Evolutionary conservation across 2,888 invertebrate species (phyloP).

Genomic region (Agriopis marginaria): DNA sequence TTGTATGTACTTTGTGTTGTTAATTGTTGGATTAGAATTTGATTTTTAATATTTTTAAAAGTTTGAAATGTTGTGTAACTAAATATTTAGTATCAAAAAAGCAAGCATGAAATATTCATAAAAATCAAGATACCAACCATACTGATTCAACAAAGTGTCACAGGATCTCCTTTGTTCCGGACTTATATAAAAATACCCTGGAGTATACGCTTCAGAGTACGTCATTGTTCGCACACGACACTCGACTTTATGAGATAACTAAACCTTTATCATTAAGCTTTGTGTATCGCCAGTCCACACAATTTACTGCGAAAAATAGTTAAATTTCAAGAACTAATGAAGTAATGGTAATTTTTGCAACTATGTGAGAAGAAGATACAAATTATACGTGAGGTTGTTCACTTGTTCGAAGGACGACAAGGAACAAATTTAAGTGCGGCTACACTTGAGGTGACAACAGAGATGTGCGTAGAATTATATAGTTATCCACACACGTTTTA

Average conservation of each 20-base stretch:
- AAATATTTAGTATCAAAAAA: neutral
- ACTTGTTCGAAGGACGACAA: conserved; percentile 9
- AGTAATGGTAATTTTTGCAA: conserved; percentile 20
- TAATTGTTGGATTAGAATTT: too few relatives aligned
- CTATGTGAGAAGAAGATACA: conserved; percentile 22
- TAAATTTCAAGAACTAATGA: conserved; percentile 9
- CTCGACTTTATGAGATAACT: conserved; percentile 24
- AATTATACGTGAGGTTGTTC: neutral
- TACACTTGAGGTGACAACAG: neutral
- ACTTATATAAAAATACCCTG: neutral
- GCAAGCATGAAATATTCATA: neutral
- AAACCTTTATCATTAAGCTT: conserved; percentile 27
- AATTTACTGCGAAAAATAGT: conserved; percentile 1
- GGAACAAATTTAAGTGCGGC: neutral
- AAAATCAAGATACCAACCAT: conserved; percentile 56
- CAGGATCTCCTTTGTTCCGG: conserved; percentile 56
- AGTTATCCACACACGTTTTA: neutral
- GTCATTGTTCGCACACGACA: neutral
- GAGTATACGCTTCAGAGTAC: conserved; percentile 3
- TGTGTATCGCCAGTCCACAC: conserved; percentile 1
- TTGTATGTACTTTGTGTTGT: too few relatives aligned
- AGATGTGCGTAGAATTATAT: neutral
- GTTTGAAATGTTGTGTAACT: too few relatives aligned
- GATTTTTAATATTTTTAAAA: too few relatives aligned
- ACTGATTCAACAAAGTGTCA: conserved; percentile 64